Evolutionary conservation across 2,888 invertebrate species (phyloP), one percentile per base, ranked within the genome.

Genomic region (Hirtodrosophila alboralis): DNA sequence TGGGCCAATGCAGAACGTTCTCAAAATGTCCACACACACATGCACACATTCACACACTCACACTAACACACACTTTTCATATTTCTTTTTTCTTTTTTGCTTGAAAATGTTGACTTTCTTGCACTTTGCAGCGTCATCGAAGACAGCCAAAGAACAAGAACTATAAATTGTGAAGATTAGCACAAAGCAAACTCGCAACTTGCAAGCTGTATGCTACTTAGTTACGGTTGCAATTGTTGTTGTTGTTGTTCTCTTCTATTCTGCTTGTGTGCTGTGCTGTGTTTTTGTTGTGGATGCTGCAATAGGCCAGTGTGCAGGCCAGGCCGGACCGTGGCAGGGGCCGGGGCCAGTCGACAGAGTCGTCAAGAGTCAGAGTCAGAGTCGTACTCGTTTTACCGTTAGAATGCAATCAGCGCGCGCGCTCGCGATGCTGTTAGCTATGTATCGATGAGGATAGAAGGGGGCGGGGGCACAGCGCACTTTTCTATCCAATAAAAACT

Each of bases 381-480:
- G 77, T 70, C 75, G 81, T 87, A 89, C 90, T 88, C 86, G 90
- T 89, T 89, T 87, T 90, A 89, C 90, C 90, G 90, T 90, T 89
- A 89, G 87, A 85, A 89, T 87, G 87, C 88, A 89, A 89, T 86
- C 81, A 87, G 84, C 83, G 78, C 85, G 80, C 86, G 69, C 77
- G 72, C 83, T 77, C 83, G 80, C 75, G 64, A 84, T 78, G 81
- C 74, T 84, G 77, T 74, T 77, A 73, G 48, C 68, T 53, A n/a
- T n/a, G 23, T 26, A 45, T 30, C 10, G 31, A 44, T 13, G 33
- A 23, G 21, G 40, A 4, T 3, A 9, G 13, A 16, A 4, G 4
- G 21, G 16, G 40, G 9, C 12, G 37, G 34, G 12, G 28, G 52
- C 69, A 60, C 48, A 40, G 62, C n/a, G n/a, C 73, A 78, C 84